Evolutionary conservation across 2,797 vertebrate species (phyloP).

Genomic region (Gambusia yucatana): DNA sequence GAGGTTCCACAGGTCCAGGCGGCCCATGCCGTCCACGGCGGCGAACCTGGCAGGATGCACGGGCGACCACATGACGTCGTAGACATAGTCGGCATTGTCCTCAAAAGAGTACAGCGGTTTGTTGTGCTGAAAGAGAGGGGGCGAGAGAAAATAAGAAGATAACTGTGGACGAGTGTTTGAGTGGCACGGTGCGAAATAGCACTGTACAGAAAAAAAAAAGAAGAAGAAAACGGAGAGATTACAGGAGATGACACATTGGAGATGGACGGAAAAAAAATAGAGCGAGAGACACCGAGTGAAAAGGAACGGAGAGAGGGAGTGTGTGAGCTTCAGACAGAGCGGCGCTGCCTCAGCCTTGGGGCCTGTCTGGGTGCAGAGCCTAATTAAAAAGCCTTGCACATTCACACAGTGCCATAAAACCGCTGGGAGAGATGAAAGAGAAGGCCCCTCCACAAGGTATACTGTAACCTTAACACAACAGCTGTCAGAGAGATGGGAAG

Average conservation of each 20-base stretch:
- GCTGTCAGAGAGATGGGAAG: conserved; percentile 76
- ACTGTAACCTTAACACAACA: conserved; percentile 87
- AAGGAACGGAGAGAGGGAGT: conserved; percentile 84
- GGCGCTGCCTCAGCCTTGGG: conserved; percentile 96
- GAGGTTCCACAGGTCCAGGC: conserved; percentile 97
- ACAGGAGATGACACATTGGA: conserved; percentile 60
- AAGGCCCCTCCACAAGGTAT: conserved; percentile 85
- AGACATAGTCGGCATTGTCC: conserved; percentile 98
- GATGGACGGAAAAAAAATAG: conserved; percentile 45
- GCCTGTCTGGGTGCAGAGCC: conserved; percentile 92
- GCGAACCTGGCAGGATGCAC: conserved; percentile 94
- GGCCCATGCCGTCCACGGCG: conserved; percentile 96
- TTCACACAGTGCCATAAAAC: conserved; percentile 96
- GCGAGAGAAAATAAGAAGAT: conserved; percentile 12
- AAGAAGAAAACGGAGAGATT: conserved; percentile 25
- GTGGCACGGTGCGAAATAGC: conserved; percentile 30
- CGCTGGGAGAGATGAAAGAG: conserved; percentile 93
- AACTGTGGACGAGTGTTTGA: conserved; percentile 18
- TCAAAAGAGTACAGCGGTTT: conserved; percentile 98
- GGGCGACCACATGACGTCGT: conserved; percentile 97
- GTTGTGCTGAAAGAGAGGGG: conserved; percentile 87
- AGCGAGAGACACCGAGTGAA: conserved; percentile 39
- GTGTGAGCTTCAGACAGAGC: conserved; percentile 82
- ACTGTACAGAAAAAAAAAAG: conserved; percentile 7
- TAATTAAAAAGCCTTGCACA: conserved; percentile 98